A percentile compares a stretch with the other conserved stretches of the same genome.
Evolutionary conservation across 2,113 vertebrate species (phyloP).

Genomic region (Ammodytes dubius): DNA sequence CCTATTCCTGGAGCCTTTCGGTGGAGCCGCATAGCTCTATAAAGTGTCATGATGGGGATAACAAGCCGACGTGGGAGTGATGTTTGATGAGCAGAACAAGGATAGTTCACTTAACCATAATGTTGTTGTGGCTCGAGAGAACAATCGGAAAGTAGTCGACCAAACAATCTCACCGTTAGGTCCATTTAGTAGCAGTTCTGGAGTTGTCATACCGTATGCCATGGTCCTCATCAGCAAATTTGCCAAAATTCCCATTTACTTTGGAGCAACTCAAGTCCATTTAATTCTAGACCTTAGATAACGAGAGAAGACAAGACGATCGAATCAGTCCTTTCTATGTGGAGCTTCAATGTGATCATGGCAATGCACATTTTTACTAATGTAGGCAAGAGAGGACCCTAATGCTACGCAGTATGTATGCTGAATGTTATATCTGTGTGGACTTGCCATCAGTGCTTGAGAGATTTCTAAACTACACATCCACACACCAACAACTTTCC

Average conservation of each 20-base stretch:
- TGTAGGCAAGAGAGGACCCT: background rate
- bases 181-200: slow-evolving; percentile 12
- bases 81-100: background rate
- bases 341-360: background rate
- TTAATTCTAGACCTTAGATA: background rate
- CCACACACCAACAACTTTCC: slow-evolving; percentile 49
- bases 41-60: slow-evolving; percentile 8
- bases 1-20: background rate
- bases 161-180: background rate
- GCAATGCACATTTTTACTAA: background rate
- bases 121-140: background rate
- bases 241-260: background rate
- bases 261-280: too few relatives aligned
- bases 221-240: background rate
- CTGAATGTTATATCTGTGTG: slow-evolving; percentile 1
- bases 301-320: background rate
- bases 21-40: background rate
- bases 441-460: slow-evolving; percentile 23
- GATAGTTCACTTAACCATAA: background rate
- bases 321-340: background rate
- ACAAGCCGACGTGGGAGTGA: background rate
- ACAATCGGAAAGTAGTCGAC: background rate
- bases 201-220: background rate
- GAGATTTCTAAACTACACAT: slow-evolving; percentile 40
- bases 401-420: background rate